phyloP scores from a whole-genome alignment of 2,797 vertebrate genomes.

The Danio tinwini region DNA sequence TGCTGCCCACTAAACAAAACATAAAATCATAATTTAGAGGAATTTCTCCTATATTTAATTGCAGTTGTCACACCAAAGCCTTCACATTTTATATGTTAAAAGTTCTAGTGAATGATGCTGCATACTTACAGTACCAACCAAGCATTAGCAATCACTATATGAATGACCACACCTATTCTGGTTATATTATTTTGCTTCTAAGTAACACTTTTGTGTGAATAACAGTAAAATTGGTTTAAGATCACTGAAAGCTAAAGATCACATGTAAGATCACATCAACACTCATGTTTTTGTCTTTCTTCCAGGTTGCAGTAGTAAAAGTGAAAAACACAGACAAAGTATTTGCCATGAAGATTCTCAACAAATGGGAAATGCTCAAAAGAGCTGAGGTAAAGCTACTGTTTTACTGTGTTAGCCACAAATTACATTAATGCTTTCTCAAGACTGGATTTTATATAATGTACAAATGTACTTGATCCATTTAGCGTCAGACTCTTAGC shows the following conservation, averaged over 20 bases:
- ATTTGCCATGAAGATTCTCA: slow-evolving; percentile 99
- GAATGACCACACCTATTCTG: neutral
- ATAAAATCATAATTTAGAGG: too few relatives aligned
- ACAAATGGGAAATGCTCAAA: slow-evolving; percentile 99
- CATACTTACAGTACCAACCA: too few relatives aligned
- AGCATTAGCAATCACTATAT: too few relatives aligned
- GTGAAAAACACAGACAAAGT: slow-evolving; percentile 97
- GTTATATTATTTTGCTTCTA: neutral
- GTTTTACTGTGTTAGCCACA: neutral
- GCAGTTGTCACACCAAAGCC: too few relatives aligned
- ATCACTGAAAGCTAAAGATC: too few relatives aligned
- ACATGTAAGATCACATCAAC: neutral
- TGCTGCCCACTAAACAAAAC: too few relatives aligned
- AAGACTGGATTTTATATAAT: slow-evolving; percentile 12
- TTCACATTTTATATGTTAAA: too few relatives aligned
- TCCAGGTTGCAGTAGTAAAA: slow-evolving; percentile 97
- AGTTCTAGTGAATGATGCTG: too few relatives aligned
- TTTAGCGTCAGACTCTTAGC: slow-evolving; percentile 16
- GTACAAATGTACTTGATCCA: slow-evolving; percentile 13
- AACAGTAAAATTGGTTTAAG: neutral
- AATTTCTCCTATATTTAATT: too few relatives aligned
- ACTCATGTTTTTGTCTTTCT: slow-evolving; percentile 19
- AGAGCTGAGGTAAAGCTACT: slow-evolving; percentile 92
- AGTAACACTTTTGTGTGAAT: neutral
- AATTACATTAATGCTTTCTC: slow-evolving; percentile 1